Evolutionary conservation across 2,888 invertebrate species (phyloP).

Genomic region (Pteria penguin): DNA sequence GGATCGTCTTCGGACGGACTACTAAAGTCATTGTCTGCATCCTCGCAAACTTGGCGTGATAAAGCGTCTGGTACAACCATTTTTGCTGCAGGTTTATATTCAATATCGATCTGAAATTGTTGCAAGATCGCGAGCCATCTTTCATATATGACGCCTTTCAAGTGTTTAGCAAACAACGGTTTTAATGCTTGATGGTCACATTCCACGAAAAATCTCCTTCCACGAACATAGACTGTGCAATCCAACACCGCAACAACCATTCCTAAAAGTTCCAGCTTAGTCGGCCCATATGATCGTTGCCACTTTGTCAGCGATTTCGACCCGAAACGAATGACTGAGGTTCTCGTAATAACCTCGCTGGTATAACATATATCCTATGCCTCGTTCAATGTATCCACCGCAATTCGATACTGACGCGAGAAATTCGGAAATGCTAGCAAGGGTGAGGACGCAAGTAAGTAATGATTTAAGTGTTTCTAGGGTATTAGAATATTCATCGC

Average conservation of each 20-base stretch:
- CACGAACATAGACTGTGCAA: constrained; percentile 44
- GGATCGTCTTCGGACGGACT: constrained; percentile 32
- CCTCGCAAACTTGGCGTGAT: too few relatives aligned
- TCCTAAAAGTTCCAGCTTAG: constrained; percentile 38
- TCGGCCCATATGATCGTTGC: constrained; percentile 25
- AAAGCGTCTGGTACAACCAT: constrained; percentile 32
- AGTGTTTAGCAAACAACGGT: constrained; percentile 20
- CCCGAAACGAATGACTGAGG: constrained; percentile 34
- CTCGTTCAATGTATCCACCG: constrained; percentile 45
- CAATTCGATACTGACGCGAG: constrained; percentile 43
- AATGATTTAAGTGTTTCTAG: constrained; percentile 12
- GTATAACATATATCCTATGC: constrained; percentile 46
- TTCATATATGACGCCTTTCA: constrained; percentile 28
- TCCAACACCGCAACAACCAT: constrained; percentile 43
- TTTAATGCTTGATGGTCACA: constrained; percentile 44
- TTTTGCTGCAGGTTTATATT: constrained; percentile 29
- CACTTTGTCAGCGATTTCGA: constrained; percentile 30
- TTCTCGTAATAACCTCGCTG: constrained; percentile 13
- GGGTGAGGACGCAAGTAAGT: neutral
- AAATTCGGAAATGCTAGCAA: constrained; percentile 38
- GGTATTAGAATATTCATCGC: too few relatives aligned
- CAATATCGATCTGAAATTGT: constrained; percentile 22
- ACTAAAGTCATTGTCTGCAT: neutral
- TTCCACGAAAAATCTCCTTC: constrained; percentile 40
- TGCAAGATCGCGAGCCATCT: constrained; percentile 32